Percentiles rank a stretch among this genome's conserved stretches.
These are phyloP conservation scores for Dreissena rostriformis DNA, from an alignment of 1,140 invertebrate genomes.

Conservation along the genomic window DNA sequence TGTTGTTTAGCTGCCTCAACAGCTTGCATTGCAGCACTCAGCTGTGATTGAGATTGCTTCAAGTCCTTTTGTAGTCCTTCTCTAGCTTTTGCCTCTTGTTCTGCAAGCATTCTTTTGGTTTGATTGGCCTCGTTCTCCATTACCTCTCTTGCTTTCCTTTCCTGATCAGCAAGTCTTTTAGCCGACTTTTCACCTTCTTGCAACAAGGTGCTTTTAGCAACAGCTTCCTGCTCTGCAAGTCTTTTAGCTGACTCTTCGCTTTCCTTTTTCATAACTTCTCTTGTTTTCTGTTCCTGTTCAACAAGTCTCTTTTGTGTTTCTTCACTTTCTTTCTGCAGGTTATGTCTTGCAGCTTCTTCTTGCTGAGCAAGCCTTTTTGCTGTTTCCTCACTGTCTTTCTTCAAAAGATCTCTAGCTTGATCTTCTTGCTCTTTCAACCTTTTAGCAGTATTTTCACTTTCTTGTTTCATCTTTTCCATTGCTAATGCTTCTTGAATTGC, in stretches of 20 bases:
- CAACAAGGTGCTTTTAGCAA: conserved; percentile 37
- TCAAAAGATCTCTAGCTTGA: conserved; percentile 42
- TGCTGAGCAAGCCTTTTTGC: conserved; percentile 46
- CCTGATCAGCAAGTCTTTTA: conserved; percentile 36
- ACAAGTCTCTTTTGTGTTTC: conserved; percentile 44
- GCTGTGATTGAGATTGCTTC: conserved; percentile 19
- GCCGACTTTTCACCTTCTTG: conserved; percentile 53
- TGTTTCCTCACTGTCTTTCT: conserved; percentile 49
- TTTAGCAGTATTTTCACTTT: conserved; percentile 53
- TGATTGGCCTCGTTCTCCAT: conserved; percentile 40
- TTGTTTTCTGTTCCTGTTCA: conserved; percentile 42
- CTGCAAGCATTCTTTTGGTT: conserved; percentile 34
- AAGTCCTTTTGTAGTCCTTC: conserved; percentile 29
- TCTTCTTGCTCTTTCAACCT: conserved; percentile 45
- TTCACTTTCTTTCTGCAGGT: conserved; percentile 49
- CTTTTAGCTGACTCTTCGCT: conserved; percentile 47
- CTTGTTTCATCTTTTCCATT: conserved; percentile 54
- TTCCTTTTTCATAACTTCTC: conserved; percentile 46
- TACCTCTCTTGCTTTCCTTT: conserved; percentile 28
- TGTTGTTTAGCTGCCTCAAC: conserved; percentile 19
- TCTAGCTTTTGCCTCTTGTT: conserved; percentile 42
- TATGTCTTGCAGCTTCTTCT: conserved; percentile 39
- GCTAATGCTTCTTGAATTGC: conserved; percentile 42
- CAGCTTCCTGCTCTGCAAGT: conserved; percentile 46
- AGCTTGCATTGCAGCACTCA: conserved; percentile 22